Evolutionary conservation across 2,113 vertebrate species (phyloP).

Genomic region (Daubentonia madagascariensis): DNA sequence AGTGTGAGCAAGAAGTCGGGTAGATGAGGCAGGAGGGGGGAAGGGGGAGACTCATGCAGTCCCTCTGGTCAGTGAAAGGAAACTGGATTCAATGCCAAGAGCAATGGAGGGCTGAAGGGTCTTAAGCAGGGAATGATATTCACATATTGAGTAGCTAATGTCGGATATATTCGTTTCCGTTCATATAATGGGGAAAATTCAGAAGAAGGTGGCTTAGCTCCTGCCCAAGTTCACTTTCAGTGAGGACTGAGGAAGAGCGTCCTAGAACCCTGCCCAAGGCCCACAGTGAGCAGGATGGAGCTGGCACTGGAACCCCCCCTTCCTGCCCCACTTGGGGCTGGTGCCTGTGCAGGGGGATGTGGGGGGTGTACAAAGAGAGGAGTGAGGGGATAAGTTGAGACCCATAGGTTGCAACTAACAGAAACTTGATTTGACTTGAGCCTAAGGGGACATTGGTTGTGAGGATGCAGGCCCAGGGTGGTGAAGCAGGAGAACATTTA

Average conservation of each 20-base stretch:
- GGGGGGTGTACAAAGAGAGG: not conserved
- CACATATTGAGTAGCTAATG: not conserved
- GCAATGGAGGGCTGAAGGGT: not conserved
- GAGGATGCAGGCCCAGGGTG: not conserved
- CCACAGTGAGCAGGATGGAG: fast-evolving
- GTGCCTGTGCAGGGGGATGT: fast-evolving
- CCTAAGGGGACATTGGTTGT: not conserved
- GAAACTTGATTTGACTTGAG: not conserved
- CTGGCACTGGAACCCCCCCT: not conserved
- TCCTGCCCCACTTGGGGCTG: not conserved
- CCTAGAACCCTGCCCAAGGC: not conserved
- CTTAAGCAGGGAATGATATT: not conserved
- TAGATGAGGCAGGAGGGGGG: not conserved
- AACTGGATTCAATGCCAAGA: not conserved
- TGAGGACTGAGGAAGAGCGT: not conserved
- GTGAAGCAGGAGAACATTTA: not conserved
- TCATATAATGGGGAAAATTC: not conserved
- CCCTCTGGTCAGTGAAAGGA: no score
- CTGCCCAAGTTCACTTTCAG: not conserved
- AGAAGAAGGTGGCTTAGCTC: not conserved
- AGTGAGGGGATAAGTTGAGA: not conserved
- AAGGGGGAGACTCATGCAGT: not conserved
- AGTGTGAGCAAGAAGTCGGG: not conserved
- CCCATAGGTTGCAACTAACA: not conserved
- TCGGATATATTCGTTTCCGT: not conserved